These are phyloP conservation scores for Tapirus terrestris DNA, from an alignment of 2,113 vertebrate species.

Conservation along the genomic window DNA sequence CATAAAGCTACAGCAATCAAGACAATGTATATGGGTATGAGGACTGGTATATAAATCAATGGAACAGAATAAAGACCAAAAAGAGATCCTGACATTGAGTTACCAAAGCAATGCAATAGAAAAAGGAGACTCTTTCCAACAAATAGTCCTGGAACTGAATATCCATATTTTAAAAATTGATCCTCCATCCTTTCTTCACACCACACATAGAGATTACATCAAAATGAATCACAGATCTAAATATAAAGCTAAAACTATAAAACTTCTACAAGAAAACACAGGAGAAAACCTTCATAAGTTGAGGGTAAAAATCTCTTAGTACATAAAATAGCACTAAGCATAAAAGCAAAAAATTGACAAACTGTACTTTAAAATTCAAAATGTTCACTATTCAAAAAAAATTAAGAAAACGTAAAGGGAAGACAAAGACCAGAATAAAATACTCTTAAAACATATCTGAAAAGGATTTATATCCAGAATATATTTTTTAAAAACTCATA, in stretches of 20 bases:
- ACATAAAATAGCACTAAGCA: neutral
- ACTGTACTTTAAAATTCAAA: neutral
- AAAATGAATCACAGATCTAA: neutral
- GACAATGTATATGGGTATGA: neutral
- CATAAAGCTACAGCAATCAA: neutral
- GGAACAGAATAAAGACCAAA: neutral
- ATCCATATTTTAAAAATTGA: neutral
- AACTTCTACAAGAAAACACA: slow-evolving; percentile 28
- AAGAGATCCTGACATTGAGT: neutral
- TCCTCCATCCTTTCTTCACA: neutral
- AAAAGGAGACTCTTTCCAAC: neutral
- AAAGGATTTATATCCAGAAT: neutral
- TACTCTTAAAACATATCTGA: neutral
- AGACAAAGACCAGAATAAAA: neutral
- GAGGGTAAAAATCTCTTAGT: neutral
- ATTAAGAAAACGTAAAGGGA: neutral
- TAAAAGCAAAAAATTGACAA: neutral
- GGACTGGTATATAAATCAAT: neutral
- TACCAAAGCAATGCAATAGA: neutral
- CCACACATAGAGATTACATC: neutral
- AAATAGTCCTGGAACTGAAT: neutral
- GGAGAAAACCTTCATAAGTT: neutral
- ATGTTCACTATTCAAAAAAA: neutral
- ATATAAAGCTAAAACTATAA: neutral
- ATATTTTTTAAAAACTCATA: neutral